Evolutionary conservation across 1,140 invertebrate species (phyloP).

Genomic region (Bombyx mandarina): DNA sequence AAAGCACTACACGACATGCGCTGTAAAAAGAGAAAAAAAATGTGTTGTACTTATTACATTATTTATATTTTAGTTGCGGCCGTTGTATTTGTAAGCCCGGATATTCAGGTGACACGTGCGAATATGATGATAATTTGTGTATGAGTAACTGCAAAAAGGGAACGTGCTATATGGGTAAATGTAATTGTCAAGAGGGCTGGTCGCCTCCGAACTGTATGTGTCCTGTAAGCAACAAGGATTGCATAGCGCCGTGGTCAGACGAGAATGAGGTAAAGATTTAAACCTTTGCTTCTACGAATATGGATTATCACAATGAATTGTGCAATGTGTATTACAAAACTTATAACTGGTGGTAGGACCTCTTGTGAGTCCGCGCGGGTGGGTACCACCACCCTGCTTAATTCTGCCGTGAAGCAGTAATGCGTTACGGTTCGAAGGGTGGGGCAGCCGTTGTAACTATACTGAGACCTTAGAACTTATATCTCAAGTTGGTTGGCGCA

Average conservation of each 20-base stretch:
- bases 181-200: constrained; percentile 75
- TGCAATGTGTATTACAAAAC: too few species aligned
- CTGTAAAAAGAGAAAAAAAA: neutral
- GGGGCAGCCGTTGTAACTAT: too few species aligned
- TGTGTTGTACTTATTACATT: constrained; percentile 2
- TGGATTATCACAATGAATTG: too few species aligned
- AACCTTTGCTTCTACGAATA: too few species aligned
- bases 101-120: constrained; percentile 76
- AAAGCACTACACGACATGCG: too few species aligned
- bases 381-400: too few species aligned
- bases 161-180: constrained; percentile 76
- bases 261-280: constrained; percentile 11
- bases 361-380: too few species aligned
- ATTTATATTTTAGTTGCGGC: constrained; percentile 66
- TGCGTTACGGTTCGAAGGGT: too few species aligned
- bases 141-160: constrained; percentile 73
- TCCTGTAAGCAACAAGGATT: constrained; percentile 73
- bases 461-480: too few species aligned
- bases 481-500: too few species aligned
- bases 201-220: constrained; percentile 79
- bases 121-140: constrained; percentile 82
- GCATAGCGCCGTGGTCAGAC: constrained; percentile 69
- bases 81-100: constrained; percentile 73
- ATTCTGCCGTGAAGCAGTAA: too few species aligned
- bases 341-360: too few species aligned